Conservation (phyloP, 92 coral and sea anemone species). For the Montipora capitata region DNA sequence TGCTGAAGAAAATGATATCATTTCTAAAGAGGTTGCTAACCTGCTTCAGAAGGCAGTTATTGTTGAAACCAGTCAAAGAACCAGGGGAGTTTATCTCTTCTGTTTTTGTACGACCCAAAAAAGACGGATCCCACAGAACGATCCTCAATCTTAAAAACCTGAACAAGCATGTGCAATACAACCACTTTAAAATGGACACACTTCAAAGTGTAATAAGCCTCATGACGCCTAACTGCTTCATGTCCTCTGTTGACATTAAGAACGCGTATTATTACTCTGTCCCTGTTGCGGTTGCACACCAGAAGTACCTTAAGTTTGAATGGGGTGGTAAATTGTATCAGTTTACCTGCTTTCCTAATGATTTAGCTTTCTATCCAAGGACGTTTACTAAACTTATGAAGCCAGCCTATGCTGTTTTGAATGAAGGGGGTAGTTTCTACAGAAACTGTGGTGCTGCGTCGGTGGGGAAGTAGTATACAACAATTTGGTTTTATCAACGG, state of each 20-base stretch:
- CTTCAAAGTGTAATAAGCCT: slow-evolving; percentile 20
- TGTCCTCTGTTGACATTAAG: slow-evolving; percentile 67
- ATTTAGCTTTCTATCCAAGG: slow-evolving; percentile 61
- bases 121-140: too few relatives aligned
- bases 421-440: too few relatives aligned
- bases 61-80: slow-evolving; percentile 7
- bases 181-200: slow-evolving; percentile 75
- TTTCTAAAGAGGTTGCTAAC: slow-evolving; percentile 1
- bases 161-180: slow-evolving; percentile 60
- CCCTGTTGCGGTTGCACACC: slow-evolving; percentile 59
- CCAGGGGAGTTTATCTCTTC: slow-evolving; percentile 22
- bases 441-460: too few relatives aligned
- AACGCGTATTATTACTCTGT: slow-evolving; percentile 47
- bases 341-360: slow-evolving; percentile 73
- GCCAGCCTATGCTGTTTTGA: slow-evolving; percentile 41
- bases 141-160: slow-evolving; percentile 53
- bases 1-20: slow-evolving; percentile 4
- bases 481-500: too few relatives aligned
- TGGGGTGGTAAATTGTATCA: slow-evolving; percentile 61
- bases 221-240: slow-evolving; percentile 59
- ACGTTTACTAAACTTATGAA: slow-evolving; percentile 69
- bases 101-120: neutral
- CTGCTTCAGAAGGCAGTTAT: slow-evolving; percentile 11
- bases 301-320: slow-evolving; percentile 52
- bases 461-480: too few relatives aligned